Percentiles rank a stretch among this genome's conserved stretches.
Conservation (phyloP, 1,140 invertebrate species). For the Drosophila seguyi region DNA sequence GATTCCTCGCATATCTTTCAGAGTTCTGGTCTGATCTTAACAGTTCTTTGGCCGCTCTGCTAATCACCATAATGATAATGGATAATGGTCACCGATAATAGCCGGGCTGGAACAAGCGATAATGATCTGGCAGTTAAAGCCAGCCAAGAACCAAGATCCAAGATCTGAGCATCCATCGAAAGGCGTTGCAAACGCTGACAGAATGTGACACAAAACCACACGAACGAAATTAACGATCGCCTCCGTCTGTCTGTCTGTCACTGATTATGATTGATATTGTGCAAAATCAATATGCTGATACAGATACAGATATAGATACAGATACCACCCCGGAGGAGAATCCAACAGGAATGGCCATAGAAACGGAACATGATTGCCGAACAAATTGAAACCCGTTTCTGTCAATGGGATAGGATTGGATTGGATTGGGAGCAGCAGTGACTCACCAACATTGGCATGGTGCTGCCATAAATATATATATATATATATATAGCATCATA, state of each 20-base stretch:
- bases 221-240: conserved; percentile 55
- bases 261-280: conserved; percentile 57
- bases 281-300: conserved; percentile 18
- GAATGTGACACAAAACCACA: conserved; percentile 52
- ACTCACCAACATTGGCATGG: conserved; percentile 8
- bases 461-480: too few relatives aligned
- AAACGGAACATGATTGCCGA: conserved; percentile 47
- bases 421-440: conserved; percentile 31
- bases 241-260: conserved; percentile 24
- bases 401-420: neutral
- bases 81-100: conserved; percentile 46
- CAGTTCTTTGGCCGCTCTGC: conserved; percentile 14
- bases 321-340: conserved; percentile 20
- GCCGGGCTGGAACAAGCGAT: conserved; percentile 48
- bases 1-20: neutral
- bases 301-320: neutral
- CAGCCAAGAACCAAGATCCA: neutral
- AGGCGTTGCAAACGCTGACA: conserved; percentile 21
- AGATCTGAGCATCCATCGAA: neutral
- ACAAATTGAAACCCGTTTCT: conserved; percentile 28
- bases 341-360: conserved; percentile 28
- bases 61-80: conserved; percentile 37
- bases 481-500: neutral
- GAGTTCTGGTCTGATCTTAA: conserved; percentile 1
- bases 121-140: conserved; percentile 55